These are phyloP conservation scores for Hyphantria cunea DNA, from an alignment of 1,140 invertebrate species.

Conservation along the genomic window DNA sequence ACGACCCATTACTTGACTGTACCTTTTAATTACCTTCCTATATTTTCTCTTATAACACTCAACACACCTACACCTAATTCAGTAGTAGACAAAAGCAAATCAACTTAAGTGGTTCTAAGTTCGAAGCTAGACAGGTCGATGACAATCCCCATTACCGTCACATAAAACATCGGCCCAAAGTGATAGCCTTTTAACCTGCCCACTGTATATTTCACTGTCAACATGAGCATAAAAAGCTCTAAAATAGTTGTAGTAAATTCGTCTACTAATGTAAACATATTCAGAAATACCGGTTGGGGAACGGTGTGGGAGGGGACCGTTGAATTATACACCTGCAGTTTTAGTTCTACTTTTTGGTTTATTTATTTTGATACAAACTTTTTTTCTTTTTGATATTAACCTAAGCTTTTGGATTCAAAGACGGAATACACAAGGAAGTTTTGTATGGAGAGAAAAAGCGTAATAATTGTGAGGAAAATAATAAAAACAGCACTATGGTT, in stretches of 20 bases:
- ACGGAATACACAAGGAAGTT: too few species aligned
- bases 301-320: background rate
- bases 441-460: too few species aligned
- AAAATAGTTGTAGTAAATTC: conserved; percentile 14
- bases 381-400: background rate
- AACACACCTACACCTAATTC: too few species aligned
- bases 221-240: conserved; percentile 1
- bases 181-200: conserved; percentile 20
- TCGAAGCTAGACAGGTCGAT: conserved; percentile 17
- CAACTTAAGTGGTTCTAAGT: too few species aligned
- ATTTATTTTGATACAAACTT: background rate
- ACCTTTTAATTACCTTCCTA: too few species aligned
- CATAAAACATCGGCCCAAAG: conserved; percentile 5
- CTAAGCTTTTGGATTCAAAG: too few species aligned
- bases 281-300: background rate
- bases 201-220: conserved; percentile 12
- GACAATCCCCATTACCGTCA: conserved; percentile 20
- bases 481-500: too few species aligned
- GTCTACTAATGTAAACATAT: conserved; percentile 21
- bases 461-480: too few species aligned
- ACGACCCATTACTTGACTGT: too few species aligned
- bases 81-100: too few species aligned
- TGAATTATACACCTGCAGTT: conserved; percentile 2
- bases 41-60: too few species aligned
- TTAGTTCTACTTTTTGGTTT: background rate